Conservation (phyloP, 2,113 vertebrate genomes). For the Bungarus multicinctus region DNA sequence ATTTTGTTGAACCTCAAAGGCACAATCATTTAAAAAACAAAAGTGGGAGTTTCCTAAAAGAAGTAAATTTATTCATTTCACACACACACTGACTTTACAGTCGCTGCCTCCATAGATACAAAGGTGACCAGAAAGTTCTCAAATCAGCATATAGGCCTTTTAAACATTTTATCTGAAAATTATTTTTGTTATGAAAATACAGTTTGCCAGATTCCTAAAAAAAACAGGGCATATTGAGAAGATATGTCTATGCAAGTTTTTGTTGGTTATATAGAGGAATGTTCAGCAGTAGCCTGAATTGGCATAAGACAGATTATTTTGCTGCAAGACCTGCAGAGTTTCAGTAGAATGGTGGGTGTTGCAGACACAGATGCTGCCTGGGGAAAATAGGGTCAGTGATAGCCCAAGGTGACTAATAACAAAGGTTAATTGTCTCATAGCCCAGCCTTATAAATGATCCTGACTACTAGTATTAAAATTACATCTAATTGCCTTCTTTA, state of each 20-base stretch:
- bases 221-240: background rate
- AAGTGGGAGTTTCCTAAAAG: background rate
- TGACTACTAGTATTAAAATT: background rate
- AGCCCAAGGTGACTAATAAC: background rate
- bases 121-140: background rate
- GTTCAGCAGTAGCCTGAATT: background rate
- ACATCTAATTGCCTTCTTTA: background rate
- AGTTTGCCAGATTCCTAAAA: background rate
- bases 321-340: background rate
- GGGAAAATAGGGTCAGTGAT: background rate
- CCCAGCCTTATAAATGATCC: background rate
- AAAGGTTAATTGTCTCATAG: background rate
- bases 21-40: background rate
- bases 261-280: background rate
- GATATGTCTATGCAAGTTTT: background rate
- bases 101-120: background rate
- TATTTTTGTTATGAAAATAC: background rate
- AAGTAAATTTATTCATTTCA: background rate
- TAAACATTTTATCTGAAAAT: background rate
- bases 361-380: background rate
- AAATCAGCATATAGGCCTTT: background rate
- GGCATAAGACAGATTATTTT: background rate
- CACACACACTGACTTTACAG: background rate
- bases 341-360: background rate
- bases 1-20: background rate